A percentile compares a stretch with the other conserved stretches of the same genome.
Conservation (phyloP, 2,113 vertebrate species). For the Kryptolebias marmoratus region DNA sequence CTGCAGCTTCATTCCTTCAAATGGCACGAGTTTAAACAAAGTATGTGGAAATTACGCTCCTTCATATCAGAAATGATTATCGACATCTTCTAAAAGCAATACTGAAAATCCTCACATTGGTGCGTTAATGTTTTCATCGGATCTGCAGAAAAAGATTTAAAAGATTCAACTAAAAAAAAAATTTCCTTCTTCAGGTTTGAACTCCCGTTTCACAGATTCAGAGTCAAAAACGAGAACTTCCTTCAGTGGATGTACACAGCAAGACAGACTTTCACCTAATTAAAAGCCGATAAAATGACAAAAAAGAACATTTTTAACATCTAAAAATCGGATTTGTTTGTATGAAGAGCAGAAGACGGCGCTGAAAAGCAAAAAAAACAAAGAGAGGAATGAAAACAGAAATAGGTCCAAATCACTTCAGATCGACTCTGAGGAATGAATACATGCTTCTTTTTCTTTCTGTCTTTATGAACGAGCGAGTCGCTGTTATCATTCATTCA, state of each 20-base stretch:
- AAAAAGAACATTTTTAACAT: background rate
- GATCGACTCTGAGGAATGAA: slow-evolving; percentile 35
- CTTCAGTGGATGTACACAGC: background rate
- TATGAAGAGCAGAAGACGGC: slow-evolving; percentile 1
- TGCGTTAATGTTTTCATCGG: background rate
- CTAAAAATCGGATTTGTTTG: background rate
- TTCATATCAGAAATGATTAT: slow-evolving; percentile 32
- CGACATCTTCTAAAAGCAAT: background rate
- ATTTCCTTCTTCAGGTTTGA: no score
- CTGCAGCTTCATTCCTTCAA: slow-evolving; percentile 16
- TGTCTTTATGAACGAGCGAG: no score
- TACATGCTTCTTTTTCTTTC: no score
- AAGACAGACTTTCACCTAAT: background rate
- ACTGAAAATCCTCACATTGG: slow-evolving; percentile 16
- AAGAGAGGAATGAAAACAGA: slow-evolving; percentile 29
- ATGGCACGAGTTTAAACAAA: slow-evolving; percentile 39
- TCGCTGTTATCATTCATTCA: slow-evolving; percentile 29
- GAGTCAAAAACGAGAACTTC: no score
- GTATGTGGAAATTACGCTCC: slow-evolving; percentile 32
- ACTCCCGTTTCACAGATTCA: no score
- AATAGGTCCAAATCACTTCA: slow-evolving; percentile 56
- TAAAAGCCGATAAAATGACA: background rate
- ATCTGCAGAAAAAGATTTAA: no score
- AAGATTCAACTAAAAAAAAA: no score
- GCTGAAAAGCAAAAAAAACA: slow-evolving; percentile 12